Percentiles rank a stretch among this genome's conserved stretches.
Evolutionary conservation across 2,888 invertebrate species (phyloP).

Genomic region (Dryomyza anilis): DNA sequence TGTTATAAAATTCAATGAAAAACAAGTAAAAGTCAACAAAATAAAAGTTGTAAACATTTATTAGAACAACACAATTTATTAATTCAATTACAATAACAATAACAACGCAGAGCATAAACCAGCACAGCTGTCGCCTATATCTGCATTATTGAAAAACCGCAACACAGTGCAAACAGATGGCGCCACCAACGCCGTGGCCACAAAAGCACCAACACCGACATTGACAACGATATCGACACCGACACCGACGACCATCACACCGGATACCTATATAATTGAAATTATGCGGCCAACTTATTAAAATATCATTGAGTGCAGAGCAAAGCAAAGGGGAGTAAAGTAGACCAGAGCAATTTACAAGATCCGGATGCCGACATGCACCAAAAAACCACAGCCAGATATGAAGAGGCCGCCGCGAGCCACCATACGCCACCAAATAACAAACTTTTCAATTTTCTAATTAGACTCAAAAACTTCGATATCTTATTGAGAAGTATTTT

Average conservation of each 20-base stretch:
- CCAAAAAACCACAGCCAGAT: neutral
- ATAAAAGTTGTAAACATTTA: neutral
- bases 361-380: neutral
- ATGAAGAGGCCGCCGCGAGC: neutral
- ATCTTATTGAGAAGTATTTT: slow-evolving; percentile 20
- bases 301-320: slow-evolving; percentile 49
- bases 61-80: neutral
- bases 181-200: slow-evolving; percentile 25
- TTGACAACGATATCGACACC: too few species aligned
- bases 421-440: neutral
- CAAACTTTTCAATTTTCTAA: slow-evolving; percentile 30
- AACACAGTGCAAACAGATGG: slow-evolving; percentile 32
- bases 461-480: slow-evolving; percentile 29
- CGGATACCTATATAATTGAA: slow-evolving; percentile 44
- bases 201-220: too few species aligned
- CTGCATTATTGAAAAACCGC: neutral
- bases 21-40: neutral
- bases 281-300: slow-evolving; percentile 50
- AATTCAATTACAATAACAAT: neutral
- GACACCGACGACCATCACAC: slow-evolving; percentile 14
- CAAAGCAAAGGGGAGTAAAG: slow-evolving; percentile 15
- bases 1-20: too few species aligned
- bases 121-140: neutral
- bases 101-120: slow-evolving; percentile 8
- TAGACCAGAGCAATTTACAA: too few species aligned